Base-by-base conservation (phyloP, 2,113 vertebrate species). In the Enhydra lutris region DNA sequence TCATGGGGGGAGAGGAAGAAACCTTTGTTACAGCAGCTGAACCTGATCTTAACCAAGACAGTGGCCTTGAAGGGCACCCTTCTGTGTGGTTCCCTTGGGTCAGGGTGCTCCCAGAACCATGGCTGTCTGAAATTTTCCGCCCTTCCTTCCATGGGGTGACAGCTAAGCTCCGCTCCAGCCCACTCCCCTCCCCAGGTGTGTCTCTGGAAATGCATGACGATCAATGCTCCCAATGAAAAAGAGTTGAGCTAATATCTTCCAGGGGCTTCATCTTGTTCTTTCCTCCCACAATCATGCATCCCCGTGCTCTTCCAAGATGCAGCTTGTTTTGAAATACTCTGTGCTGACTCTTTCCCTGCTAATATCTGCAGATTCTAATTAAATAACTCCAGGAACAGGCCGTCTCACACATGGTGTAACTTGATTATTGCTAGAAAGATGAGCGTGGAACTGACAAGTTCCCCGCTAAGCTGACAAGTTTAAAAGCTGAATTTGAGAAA, bases 401-500 rank as follows among this genome's bases (percentile, higher is more conserved):
- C 24, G 24, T 69, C 89, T 95, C 80, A 69, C 4, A 2, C 24
- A 0, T 61, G 61, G 45, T 45, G 9, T 69, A 85, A 80, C 79
- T 63, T 63, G 85, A 55, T 93, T 92, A 21, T 79, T 85, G 52
- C 71, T 89, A 18, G 89, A 76, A 88, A 92, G 47, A 76, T 88
- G 81, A 80, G 82, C 67, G 82, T 34, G 21, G 83, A 91, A 57
- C 34, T 36, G 65, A 73, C 55, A 92, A 34, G 63, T 63, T 85
- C 23, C 79, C 85, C 80, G 50, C 78, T 92, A 63, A 90, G 89
- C 89, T 42, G 89, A 88, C 80, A 79, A n/a, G 78, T 91, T 93
- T 80, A 47, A 93, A 91, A 55, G 34, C 36, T 95, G 88, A 80
- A 67, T 94, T 84, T 85, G 42, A 81, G 89, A 94, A 95, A 80